These are phyloP conservation scores for Nomada hirtipes DNA, from an alignment of 2,888 invertebrate genomes.

Conservation along the genomic window DNA sequence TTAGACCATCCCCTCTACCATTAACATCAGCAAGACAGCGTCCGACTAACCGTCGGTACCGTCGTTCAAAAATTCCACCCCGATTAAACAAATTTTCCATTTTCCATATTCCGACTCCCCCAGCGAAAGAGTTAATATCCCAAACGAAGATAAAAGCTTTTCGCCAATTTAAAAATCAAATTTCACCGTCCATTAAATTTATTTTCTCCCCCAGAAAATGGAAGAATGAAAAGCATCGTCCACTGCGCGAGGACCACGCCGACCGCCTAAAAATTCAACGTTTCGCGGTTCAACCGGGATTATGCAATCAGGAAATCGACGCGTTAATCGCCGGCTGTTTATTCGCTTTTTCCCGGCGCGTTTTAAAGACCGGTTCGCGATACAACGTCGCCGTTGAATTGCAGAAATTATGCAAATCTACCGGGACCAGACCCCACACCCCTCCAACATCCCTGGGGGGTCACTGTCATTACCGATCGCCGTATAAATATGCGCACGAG, in stretches of 20 bases:
- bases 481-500: constrained; percentile 50
- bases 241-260: too few species aligned
- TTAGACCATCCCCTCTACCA: too few species aligned
- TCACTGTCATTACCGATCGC: constrained; percentile 70
- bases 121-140: too few species aligned
- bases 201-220: background rate
- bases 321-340: constrained; percentile 17
- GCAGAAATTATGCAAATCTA: constrained; percentile 57
- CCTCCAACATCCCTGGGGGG: constrained; percentile 35
- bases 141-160: too few species aligned
- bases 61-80: too few species aligned
- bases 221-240: too few species aligned
- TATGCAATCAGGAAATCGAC: background rate
- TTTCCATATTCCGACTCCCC: too few species aligned
- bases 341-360: background rate
- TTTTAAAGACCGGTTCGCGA: constrained; percentile 8
- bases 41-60: too few species aligned
- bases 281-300: background rate
- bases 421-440: background rate
- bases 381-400: constrained; percentile 33
- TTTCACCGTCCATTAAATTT: background rate
- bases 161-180: constrained; percentile 1
- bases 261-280: background rate
- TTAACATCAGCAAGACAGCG: too few species aligned
- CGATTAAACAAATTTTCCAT: too few species aligned